A percentile compares a stretch with the other conserved stretches of the same genome.
These are phyloP conservation scores for Trachelus tabidus DNA, from an alignment of 2,888 invertebrate species.

Conservation along the genomic window DNA sequence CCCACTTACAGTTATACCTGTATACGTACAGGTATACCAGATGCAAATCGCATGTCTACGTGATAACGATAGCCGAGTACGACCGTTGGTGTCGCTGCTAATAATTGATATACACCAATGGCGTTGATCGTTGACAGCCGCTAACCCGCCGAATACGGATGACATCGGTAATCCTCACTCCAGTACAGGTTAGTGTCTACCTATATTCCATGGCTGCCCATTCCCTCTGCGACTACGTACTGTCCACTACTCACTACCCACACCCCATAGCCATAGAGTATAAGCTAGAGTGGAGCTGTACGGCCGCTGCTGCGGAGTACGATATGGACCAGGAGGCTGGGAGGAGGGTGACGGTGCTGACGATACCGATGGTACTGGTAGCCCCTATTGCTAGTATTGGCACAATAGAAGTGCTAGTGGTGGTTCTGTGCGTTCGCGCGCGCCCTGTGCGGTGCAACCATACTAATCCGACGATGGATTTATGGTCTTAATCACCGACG, in stretches of 20 bases:
- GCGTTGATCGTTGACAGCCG: slow-evolving; percentile 61
- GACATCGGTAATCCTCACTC: slow-evolving; percentile 62
- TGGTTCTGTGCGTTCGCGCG: slow-evolving; percentile 24
- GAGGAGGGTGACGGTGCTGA: not conserved
- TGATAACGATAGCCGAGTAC: slow-evolving; percentile 20
- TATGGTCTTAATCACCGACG: slow-evolving; percentile 75
- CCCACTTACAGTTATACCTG: not conserved
- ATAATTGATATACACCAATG: slow-evolving; percentile 61
- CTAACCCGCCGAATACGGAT: slow-evolving; percentile 63
- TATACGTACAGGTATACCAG: not conserved
- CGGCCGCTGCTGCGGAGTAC: slow-evolving; percentile 19
- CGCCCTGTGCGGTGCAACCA: slow-evolving; percentile 56
- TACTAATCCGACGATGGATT: slow-evolving; percentile 70
- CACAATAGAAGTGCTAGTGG: not conserved
- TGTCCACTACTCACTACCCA: not conserved
- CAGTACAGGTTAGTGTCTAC: slow-evolving; percentile 58
- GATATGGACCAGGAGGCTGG: slow-evolving; percentile 29
- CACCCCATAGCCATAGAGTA: not conserved
- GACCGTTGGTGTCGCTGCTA: slow-evolving; percentile 39
- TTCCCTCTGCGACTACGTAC: slow-evolving; percentile 20
- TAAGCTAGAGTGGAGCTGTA: not conserved
- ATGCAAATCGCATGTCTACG: not conserved
- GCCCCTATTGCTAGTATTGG: not conserved
- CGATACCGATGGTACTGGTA: not conserved
- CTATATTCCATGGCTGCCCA: slow-evolving; percentile 49